These are phyloP conservation scores for Sebastes trivittatus DNA, from an alignment of 2,797 vertebrate genomes.

Conservation along the genomic window DNA sequence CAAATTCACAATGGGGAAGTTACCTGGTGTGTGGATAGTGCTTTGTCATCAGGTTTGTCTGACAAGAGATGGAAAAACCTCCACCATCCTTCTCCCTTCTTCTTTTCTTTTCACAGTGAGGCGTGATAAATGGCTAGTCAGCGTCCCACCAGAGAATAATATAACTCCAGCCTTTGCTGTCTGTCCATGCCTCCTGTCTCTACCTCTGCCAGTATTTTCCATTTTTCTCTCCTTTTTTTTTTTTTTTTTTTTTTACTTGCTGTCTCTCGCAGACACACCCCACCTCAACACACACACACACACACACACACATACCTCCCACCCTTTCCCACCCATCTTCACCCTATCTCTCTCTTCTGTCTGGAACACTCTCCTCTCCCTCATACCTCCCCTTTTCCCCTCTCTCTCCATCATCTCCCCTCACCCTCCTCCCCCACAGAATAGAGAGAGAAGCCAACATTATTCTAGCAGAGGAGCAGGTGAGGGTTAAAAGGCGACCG, in stretches of 20 bases:
- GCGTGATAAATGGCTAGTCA: constrained; percentile 77
- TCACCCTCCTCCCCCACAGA: constrained; percentile 40
- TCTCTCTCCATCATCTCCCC: constrained; percentile 50
- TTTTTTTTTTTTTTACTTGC: constrained; percentile 17
- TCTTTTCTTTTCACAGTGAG: constrained; percentile 63
- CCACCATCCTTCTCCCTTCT: constrained; percentile 31
- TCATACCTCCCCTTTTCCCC: constrained; percentile 15
- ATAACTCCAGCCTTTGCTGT: constrained; percentile 65
- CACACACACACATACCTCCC: constrained; percentile 27
- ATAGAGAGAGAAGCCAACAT: constrained; percentile 72
- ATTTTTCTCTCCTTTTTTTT: constrained; percentile 38
- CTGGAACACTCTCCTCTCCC: constrained; percentile 50
- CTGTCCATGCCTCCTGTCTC: constrained; percentile 57
- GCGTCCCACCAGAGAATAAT: constrained; percentile 75
- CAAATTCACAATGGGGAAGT: constrained; percentile 57
- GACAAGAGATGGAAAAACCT: constrained; percentile 55
- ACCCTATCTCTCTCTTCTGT: constrained; percentile 56
- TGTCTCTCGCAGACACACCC: constrained; percentile 33
- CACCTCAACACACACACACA: constrained; percentile 3
- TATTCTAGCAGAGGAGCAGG: constrained; percentile 78
- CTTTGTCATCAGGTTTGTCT: constrained; percentile 79
- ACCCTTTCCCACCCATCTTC: constrained; percentile 56
- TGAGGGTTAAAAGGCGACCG: constrained; percentile 81
- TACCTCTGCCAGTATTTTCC: constrained; percentile 60
- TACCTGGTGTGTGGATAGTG: constrained; percentile 65